These are phyloP conservation scores for Oxystoma pomonae DNA, from an alignment of 2,888 invertebrate genomes.

Conservation along the genomic window DNA sequence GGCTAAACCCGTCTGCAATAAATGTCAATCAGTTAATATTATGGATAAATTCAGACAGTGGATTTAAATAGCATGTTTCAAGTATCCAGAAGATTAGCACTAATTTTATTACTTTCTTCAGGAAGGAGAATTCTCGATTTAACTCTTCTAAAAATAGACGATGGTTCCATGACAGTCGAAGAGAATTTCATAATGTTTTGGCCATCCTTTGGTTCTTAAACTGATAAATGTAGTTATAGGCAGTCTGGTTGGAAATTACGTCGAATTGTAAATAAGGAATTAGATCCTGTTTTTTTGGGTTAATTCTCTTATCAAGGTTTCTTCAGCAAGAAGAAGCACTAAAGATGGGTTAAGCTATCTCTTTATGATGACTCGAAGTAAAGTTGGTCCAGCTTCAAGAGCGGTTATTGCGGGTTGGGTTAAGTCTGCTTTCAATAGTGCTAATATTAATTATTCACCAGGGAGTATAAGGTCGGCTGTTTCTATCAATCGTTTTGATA, in stretches of 20 bases:
- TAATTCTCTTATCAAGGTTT: conserved; percentile 8
- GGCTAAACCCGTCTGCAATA: neutral
- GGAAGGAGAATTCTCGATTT: conserved; percentile 16
- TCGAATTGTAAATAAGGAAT: conserved; percentile 1
- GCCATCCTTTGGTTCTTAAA: conserved; percentile 30
- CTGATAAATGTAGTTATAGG: conserved; percentile 14
- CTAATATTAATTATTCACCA: conserved; percentile 17
- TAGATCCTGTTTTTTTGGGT: conserved; percentile 23
- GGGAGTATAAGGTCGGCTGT: conserved; percentile 22
- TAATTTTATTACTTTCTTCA: conserved; percentile 18
- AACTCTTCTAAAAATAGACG: conserved; percentile 16
- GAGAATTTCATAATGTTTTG: conserved; percentile 21
- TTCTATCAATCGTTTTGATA: conserved; percentile 14
- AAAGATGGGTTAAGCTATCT: no score
- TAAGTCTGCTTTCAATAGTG: conserved; percentile 16
- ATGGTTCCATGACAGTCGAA: neutral
- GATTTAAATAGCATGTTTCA: conserved; percentile 14
- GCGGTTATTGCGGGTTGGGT: conserved; percentile 21
- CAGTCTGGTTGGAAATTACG: conserved; percentile 21
- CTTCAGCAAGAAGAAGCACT: conserved; percentile 8
- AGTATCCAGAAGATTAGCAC: conserved; percentile 12
- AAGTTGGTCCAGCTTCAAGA: conserved; percentile 14
- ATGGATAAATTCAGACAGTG: conserved; percentile 11
- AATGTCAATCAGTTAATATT: conserved; percentile 4
- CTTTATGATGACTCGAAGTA: conserved; percentile 12